phyloP scores from a whole-genome alignment of 1,140 invertebrate species.

The Cotesia vestalis region DNA sequence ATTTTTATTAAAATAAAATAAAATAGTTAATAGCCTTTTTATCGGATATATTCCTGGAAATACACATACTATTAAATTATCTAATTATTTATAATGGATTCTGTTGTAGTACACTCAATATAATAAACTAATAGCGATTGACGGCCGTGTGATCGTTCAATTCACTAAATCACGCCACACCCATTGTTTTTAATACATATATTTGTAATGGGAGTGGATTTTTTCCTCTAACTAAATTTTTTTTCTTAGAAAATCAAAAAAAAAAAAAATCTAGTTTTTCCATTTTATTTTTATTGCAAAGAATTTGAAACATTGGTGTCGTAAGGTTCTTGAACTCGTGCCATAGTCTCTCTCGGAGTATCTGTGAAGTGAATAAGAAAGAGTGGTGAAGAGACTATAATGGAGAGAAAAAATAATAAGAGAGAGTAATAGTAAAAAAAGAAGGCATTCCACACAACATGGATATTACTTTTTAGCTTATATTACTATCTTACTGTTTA shows the following conservation, averaged over 20 bases:
- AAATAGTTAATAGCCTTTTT: too few relatives aligned
- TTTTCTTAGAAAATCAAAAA: neutral
- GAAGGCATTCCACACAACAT: neutral
- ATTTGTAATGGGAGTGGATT: neutral
- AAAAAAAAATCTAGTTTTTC: slow-evolving; percentile 13
- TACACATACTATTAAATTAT: neutral
- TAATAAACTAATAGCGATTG: slow-evolving; percentile 18
- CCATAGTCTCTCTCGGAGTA: slow-evolving; percentile 9
- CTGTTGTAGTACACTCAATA: neutral
- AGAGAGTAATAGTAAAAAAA: neutral
- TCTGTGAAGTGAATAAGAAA: too few relatives aligned
- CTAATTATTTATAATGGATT: slow-evolving; percentile 6
- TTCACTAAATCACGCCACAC: slow-evolving; percentile 6
- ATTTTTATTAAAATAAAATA: neutral
- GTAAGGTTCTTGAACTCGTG: slow-evolving; percentile 33
- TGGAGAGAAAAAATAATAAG: neutral
- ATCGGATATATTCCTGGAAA: neutral
- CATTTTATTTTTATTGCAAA: slow-evolving; percentile 3
- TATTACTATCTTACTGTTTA: too few relatives aligned
- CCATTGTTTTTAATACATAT: neutral
- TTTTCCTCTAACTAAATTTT: neutral
- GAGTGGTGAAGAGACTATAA: slow-evolving; percentile 8
- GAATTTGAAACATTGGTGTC: slow-evolving; percentile 21
- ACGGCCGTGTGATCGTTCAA: slow-evolving; percentile 24
- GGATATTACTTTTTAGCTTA: neutral